Evolutionary conservation across 2,113 vertebrate genomes (phyloP).

Genomic region (Trogon melanurus): DNA sequence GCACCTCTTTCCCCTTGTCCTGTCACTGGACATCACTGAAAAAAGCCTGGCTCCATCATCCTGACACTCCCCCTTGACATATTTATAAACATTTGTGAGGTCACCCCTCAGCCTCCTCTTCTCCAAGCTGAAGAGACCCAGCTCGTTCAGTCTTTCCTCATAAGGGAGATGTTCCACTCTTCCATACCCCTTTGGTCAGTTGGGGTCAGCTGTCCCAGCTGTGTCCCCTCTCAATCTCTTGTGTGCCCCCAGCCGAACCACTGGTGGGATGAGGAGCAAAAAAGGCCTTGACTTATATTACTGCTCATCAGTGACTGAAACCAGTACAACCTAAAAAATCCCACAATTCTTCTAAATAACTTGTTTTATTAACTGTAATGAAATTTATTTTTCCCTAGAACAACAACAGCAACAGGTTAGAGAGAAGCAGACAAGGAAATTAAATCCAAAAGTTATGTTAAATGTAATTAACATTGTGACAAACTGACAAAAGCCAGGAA

Average conservation of each 20-base stretch:
- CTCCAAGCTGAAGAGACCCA: too few species aligned
- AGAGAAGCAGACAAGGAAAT: constrained; percentile 26
- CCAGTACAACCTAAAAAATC: background rate
- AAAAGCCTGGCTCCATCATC: too few species aligned
- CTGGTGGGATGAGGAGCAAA: background rate
- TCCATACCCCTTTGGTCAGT: background rate
- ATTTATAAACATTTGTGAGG: too few species aligned
- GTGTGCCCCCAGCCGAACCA: rapidly evolving
- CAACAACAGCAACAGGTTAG: background rate
- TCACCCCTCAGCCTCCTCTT: too few species aligned
- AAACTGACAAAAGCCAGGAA: constrained; percentile 58
- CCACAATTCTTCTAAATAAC: background rate
- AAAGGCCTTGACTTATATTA: background rate
- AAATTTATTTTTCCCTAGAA: background rate
- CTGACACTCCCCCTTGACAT: too few species aligned
- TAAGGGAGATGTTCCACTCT: too few species aligned
- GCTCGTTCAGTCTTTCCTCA: too few species aligned
- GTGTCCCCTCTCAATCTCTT: background rate
- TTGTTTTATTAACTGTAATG: background rate
- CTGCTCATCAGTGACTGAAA: background rate
- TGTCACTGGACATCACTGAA: too few species aligned
- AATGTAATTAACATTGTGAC: background rate
- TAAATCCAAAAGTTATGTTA: constrained; percentile 25
- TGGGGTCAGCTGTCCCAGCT: background rate
- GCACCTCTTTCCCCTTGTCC: too few species aligned